phyloP scores from a whole-genome alignment of 2,888 invertebrate genomes.

The Meteorus cinctellus region DNA sequence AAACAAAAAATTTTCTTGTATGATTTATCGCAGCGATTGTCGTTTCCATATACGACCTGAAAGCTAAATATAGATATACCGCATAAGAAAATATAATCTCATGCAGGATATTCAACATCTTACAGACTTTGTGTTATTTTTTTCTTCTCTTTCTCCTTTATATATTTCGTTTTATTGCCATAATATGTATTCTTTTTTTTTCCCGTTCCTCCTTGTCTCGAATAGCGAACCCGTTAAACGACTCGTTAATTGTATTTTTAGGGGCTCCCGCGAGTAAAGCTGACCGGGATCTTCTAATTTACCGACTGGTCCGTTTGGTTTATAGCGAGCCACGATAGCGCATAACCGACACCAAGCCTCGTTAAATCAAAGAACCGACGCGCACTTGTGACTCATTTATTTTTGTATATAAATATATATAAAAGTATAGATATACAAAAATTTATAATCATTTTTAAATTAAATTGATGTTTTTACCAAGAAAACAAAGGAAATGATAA shows the following conservation, averaged over 20 bases:
- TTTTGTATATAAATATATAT: neutral
- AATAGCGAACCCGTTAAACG: constrained; percentile 62
- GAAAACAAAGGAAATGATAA: neutral
- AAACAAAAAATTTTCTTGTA: constrained; percentile 62
- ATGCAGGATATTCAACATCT: neutral
- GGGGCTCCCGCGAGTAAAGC: constrained; percentile 60
- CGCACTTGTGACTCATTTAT: constrained; percentile 20
- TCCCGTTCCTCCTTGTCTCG: constrained; percentile 23
- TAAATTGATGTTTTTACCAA: too few relatives aligned
- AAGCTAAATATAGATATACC: constrained; percentile 56
- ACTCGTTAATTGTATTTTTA: constrained; percentile 70
- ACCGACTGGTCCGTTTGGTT: constrained; percentile 68
- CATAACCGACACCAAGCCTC: constrained; percentile 70
- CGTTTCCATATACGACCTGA: constrained; percentile 56
- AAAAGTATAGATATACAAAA: constrained; percentile 22
- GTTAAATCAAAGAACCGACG: constrained; percentile 66
- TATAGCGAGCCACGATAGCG: constrained; percentile 65
- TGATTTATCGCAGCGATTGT: constrained; percentile 71
- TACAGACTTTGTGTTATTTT: constrained; percentile 27
- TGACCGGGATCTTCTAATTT: constrained; percentile 62
- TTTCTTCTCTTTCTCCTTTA: constrained; percentile 24
- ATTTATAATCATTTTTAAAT: neutral
- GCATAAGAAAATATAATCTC: constrained; percentile 33
- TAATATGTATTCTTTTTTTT: constrained; percentile 17
- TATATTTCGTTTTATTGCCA: neutral